A percentile compares a stretch with the other conserved stretches of the same genome.
These are phyloP conservation scores for Limenitis camilla DNA, from an alignment of 2,888 invertebrate species.

Conservation along the genomic window DNA sequence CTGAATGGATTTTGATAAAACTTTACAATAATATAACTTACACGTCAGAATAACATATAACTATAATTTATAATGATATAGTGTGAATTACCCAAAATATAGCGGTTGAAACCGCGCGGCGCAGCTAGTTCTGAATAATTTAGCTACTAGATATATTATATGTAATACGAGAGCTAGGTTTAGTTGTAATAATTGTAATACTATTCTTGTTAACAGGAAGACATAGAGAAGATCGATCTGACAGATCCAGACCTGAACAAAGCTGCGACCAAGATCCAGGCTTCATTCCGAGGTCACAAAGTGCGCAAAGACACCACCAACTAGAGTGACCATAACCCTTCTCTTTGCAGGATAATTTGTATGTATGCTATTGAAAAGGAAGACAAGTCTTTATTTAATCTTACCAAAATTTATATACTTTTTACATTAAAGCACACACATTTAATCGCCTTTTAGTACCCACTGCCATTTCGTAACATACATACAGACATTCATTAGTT, in stretches of 20 bases:
- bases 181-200: background rate
- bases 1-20: too few relatives aligned
- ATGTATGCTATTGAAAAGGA: constrained; percentile 28
- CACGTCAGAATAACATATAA: too few relatives aligned
- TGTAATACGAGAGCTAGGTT: background rate
- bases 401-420: constrained; percentile 8
- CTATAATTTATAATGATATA: too few relatives aligned
- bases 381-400: constrained; percentile 1
- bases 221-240: constrained; percentile 89
- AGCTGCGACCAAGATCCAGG: constrained; percentile 94
- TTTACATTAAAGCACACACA: constrained; percentile 7
- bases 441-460: constrained; percentile 8
- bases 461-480: constrained; percentile 27
- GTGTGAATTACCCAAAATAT: too few relatives aligned
- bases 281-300: constrained; percentile 93
- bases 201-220: constrained; percentile 62
- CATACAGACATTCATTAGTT: constrained; percentile 36
- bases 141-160: too few relatives aligned
- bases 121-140: too few relatives aligned
- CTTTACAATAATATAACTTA: too few relatives aligned
- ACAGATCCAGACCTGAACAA: constrained; percentile 90
- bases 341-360: constrained; percentile 36
- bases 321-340: constrained; percentile 41
- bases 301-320: constrained; percentile 83
- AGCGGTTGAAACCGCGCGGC: too few relatives aligned